Evolutionary conservation across 2,797 vertebrate genomes (phyloP), one percentile per base, ranked within the genome.

Genomic region (Steatocranus sp.): DNA sequence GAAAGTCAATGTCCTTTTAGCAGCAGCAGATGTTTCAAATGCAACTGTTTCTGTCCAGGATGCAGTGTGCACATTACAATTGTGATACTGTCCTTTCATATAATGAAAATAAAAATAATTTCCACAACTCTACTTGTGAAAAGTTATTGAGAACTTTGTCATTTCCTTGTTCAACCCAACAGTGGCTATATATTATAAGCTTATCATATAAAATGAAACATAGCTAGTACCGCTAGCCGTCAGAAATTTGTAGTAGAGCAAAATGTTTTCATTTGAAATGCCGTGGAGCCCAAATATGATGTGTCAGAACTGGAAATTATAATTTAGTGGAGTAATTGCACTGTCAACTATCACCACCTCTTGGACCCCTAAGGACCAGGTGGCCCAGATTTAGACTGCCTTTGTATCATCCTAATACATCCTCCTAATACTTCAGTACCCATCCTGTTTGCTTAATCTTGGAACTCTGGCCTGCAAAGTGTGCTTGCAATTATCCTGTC

Each of bases 191-290:
- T 61, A 34, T n/a, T 66, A 38, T 14, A 66, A 1, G 61, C n/a
- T 23, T 20, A 38, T 66, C 7, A 0, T 41, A 66, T 66, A 1
- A 66, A 66, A 23, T 66, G 1, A 66, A 66, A 66, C 0, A 41
- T 41, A 15, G 34, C 18, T 20, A 36, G 11, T 63, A 63, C 0
- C 1, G 1, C 32, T 63, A 63, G 32, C 34, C 0, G 0, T 66
- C 20, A 66, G 36, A 66, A 41, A 38, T 41, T 66, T 66, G 61
- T 6, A 23, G 5, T 41, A 41, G 34, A 66, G 61, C 0, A 25
- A 66, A 66, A 23, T 66, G 34, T 38, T 66, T 66, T 38, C 8
- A 14, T 66, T 14, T 66, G 12, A 66, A 66, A 41, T 15, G 34
- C 20, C 0, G 0, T 41, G 36, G 61, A 66, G 61, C 36, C n/a